These are phyloP conservation scores for Sycon ciliatum DNA, from an alignment of 37 sponge, comb jelly and placozoan genomes.

Conservation along the genomic window DNA sequence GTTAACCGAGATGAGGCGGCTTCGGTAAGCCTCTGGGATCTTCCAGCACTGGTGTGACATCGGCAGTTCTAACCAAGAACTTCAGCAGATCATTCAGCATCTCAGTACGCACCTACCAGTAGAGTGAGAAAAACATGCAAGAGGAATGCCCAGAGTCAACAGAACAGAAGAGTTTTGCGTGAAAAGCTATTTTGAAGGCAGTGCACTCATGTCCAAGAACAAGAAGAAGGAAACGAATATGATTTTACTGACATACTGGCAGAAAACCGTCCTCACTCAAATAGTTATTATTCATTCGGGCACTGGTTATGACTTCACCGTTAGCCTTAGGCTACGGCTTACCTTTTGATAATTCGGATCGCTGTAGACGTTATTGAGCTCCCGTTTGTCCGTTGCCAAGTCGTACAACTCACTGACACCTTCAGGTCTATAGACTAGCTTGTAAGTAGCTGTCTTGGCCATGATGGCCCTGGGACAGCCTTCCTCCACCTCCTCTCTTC, in stretches of 20 bases:
- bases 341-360: not conserved
- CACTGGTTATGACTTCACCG: no score
- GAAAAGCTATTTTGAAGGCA: no score
- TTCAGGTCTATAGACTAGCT: slow-evolving; percentile 8
- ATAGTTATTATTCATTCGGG: no score
- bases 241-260: no score
- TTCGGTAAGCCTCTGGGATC: not conserved
- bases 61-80: not conserved
- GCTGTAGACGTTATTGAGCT: not conserved
- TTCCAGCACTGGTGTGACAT: slow-evolving; percentile 3
- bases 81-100: not conserved
- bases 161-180: no score
- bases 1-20: no score
- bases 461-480: not conserved
- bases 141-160: no score
- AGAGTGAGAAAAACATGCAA: no score
- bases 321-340: no score
- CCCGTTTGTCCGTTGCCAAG: not conserved
- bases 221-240: no score
- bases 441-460: not conserved
- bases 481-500: not conserved
- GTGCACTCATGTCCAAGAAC: no score
- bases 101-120: not conserved
- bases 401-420: slow-evolving; percentile 1
- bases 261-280: no score